Percentiles rank a stretch among this genome's conserved stretches.
phyloP scores from a whole-genome alignment of 1,140 invertebrate genomes.

The Agrilus planipennis region DNA sequence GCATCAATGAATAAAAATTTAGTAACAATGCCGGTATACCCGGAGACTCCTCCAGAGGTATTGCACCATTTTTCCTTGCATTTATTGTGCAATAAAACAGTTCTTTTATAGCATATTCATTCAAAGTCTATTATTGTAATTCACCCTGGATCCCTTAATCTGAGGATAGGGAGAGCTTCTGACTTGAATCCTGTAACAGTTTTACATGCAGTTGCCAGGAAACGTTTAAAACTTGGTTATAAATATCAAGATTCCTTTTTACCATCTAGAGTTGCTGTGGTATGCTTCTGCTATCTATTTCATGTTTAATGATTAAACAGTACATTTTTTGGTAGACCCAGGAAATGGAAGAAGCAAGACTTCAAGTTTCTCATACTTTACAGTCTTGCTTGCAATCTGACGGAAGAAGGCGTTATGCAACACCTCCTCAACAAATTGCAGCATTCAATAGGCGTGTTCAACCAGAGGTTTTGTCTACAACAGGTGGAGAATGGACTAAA shows the following conservation, averaged over 20 bases:
- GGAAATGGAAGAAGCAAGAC: constrained; percentile 70
- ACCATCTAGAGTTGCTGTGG: constrained; percentile 40
- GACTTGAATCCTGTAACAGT: constrained; percentile 76
- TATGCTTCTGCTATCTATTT: neutral
- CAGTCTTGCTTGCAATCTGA: constrained; percentile 75
- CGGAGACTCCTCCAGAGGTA: too few species aligned
- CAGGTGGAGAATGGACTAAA: constrained; percentile 46
- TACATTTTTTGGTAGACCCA: constrained; percentile 43
- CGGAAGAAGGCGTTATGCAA: constrained; percentile 65
- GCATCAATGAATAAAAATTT: too few species aligned
- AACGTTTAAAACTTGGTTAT: constrained; percentile 40
- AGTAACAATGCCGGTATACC: too few species aligned
- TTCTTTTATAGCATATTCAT: constrained; percentile 39
- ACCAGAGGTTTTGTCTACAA: constrained; percentile 47
- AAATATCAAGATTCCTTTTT: constrained; percentile 52
- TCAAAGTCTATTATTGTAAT: constrained; percentile 81
- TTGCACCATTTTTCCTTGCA: too few species aligned
- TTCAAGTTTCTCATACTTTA: constrained; percentile 70
- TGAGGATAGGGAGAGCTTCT: constrained; percentile 79
- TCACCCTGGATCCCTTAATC: constrained; percentile 82
- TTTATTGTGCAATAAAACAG: too few species aligned
- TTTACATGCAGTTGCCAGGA: constrained; percentile 77
- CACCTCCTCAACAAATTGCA: constrained; percentile 76
- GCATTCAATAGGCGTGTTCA: constrained; percentile 68
- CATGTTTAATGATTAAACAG: neutral